Percentiles rank a stretch among this genome's conserved stretches.
Conservation (phyloP, 2,113 vertebrate genomes). For the Brienomyrus longianalis region DNA sequence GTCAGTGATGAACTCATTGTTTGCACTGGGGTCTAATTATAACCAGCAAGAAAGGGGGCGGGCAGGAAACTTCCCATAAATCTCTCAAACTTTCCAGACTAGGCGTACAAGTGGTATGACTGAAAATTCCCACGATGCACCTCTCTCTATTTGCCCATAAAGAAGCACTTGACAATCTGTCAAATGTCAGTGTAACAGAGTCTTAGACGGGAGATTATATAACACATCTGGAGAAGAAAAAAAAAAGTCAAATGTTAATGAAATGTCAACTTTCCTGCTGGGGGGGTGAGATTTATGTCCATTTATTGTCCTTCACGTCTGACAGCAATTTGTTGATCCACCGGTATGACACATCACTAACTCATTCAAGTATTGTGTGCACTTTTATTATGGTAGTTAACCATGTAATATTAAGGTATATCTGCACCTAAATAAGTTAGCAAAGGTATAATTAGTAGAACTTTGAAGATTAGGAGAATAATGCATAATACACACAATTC, state of each 20-base stretch:
- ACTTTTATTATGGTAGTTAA: background rate
- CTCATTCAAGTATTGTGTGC: background rate
- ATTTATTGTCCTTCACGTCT: background rate
- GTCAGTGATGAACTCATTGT: background rate
- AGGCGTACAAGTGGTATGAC: background rate
- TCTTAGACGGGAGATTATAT: background rate
- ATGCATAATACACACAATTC: background rate
- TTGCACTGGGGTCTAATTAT: conserved; percentile 5
- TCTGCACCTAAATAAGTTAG: background rate
- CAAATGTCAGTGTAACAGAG: background rate
- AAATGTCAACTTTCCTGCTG: background rate
- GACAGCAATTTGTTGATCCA: background rate
- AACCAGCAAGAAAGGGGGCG: background rate
- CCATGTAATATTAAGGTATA: background rate
- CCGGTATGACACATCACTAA: background rate
- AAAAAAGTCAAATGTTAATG: conserved; percentile 6
- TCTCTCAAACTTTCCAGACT: background rate
- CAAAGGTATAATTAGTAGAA: background rate
- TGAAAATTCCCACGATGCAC: background rate
- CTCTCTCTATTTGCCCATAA: background rate
- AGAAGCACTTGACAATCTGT: background rate
- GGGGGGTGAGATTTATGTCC: background rate
- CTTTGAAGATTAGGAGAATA: background rate
- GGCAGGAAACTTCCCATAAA: background rate
- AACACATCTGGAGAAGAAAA: background rate